These are phyloP conservation scores for Spinus olivaceus DNA, from an alignment of 2,797 vertebrate species.

Conservation along the genomic window DNA sequence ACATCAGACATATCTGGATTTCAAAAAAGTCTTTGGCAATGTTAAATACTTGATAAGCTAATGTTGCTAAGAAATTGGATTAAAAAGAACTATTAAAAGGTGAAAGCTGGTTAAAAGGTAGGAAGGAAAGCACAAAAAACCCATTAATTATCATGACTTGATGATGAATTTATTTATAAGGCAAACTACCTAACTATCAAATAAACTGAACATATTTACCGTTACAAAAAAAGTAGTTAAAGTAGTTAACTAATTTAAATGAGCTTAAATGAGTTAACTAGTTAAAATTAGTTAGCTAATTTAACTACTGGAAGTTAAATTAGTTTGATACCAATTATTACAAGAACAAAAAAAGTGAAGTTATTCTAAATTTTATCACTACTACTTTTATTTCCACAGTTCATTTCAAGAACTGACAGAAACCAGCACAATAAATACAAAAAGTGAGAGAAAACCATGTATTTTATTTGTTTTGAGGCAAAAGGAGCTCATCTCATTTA, in stretches of 20 bases:
- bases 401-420: neutral
- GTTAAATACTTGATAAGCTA: neutral
- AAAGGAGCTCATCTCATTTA: conserved; percentile 12
- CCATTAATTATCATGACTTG: neutral
- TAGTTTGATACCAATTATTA: neutral
- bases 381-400: neutral
- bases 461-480: conserved; percentile 66
- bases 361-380: neutral
- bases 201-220: neutral
- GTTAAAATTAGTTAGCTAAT: neutral
- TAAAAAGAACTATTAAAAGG: neutral
- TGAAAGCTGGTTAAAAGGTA: neutral
- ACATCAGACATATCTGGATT: neutral
- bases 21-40: neutral
- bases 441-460: conserved; percentile 18
- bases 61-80: neutral
- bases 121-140: neutral
- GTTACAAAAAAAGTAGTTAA: neutral
- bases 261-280: neutral
- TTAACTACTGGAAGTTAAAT: neutral
- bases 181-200: neutral
- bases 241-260: neutral
- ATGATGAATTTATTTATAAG: neutral
- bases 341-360: neutral
- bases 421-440: conserved; percentile 10